A percentile compares a stretch with the other conserved stretches of the same genome.
Evolutionary conservation across 2,888 invertebrate genomes (phyloP).

Genomic region (Scrobipalpa costella): DNA sequence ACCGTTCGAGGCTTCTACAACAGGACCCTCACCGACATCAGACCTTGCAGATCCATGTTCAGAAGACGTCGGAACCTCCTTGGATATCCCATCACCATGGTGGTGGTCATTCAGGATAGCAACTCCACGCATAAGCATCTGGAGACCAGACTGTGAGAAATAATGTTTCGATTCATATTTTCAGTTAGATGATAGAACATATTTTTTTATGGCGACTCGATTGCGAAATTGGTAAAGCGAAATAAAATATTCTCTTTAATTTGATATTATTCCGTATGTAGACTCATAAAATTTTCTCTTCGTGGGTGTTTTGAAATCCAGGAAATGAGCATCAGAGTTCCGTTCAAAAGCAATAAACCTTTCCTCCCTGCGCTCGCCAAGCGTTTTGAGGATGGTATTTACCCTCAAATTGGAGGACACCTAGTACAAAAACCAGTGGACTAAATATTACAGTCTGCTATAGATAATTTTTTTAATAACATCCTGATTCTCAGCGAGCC

Average conservation of each 20-base stretch:
- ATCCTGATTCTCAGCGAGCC: conserved; percentile 46
- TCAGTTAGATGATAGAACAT: background rate
- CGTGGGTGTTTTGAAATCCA: too few relatives aligned
- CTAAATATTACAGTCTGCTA: background rate
- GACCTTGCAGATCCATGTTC: conserved; percentile 52
- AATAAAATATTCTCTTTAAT: too few relatives aligned
- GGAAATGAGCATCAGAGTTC: too few relatives aligned
- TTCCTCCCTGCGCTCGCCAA: too few relatives aligned
- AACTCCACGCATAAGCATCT: conserved; percentile 57
- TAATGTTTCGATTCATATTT: background rate
- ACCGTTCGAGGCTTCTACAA: conserved; percentile 55
- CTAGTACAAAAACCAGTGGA: background rate
- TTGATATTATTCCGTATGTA: too few relatives aligned
- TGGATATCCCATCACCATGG: conserved; percentile 60
- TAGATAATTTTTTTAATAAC: background rate
- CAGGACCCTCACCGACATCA: conserved; percentile 47
- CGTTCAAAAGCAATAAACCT: too few relatives aligned
- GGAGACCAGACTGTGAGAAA: conserved; percentile 59
- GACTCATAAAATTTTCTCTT: too few relatives aligned
- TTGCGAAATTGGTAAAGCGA: too few relatives aligned
- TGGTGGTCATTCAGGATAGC: conserved; percentile 65
- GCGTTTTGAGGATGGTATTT: too few relatives aligned
- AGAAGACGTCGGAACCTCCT: conserved; percentile 57
- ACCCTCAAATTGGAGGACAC: too few relatives aligned
- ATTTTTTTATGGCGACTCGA: too few relatives aligned